phyloP scores from a whole-genome alignment of 2,888 invertebrate genomes.

The Erebia aethiops region DNA sequence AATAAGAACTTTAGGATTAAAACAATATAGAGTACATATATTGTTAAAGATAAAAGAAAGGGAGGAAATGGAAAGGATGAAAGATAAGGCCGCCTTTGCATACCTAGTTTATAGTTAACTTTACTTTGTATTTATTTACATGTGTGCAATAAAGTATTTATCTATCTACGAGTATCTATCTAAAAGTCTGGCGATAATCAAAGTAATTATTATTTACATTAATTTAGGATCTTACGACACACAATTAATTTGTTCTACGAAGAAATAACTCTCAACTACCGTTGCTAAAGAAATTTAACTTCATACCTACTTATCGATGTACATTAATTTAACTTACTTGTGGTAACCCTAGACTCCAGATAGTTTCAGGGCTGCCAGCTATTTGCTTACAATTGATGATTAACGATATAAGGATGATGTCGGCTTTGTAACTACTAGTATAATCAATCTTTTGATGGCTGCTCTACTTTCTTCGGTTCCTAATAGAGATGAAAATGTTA shows the following conservation, averaged over 20 bases:
- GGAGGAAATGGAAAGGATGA: no score
- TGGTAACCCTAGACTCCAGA: conserved; percentile 23
- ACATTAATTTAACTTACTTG: not conserved
- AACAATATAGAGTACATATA: no score
- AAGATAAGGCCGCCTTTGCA: no score
- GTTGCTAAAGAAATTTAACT: no score
- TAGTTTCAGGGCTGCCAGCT: conserved; percentile 19
- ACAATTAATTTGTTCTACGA: not conserved
- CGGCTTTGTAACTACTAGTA: conserved; percentile 13
- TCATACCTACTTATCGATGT: no score
- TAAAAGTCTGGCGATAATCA: no score
- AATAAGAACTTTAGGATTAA: no score
- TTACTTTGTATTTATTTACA: no score
- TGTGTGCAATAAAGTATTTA: no score
- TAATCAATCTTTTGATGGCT: conserved; percentile 17
- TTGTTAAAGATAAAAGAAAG: no score
- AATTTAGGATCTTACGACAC: not conserved
- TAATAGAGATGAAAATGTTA: conserved; percentile 12
- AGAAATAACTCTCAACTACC: not conserved
- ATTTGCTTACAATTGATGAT: conserved; percentile 27
- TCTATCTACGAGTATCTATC: no score
- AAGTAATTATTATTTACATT: not conserved
- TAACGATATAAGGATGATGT: conserved; percentile 25
- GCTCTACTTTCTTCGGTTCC: conserved; percentile 7
- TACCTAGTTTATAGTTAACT: no score